Evolutionary conservation across 2,797 vertebrate genomes (phyloP).

Genomic region (Anisognathus igniventris): DNA sequence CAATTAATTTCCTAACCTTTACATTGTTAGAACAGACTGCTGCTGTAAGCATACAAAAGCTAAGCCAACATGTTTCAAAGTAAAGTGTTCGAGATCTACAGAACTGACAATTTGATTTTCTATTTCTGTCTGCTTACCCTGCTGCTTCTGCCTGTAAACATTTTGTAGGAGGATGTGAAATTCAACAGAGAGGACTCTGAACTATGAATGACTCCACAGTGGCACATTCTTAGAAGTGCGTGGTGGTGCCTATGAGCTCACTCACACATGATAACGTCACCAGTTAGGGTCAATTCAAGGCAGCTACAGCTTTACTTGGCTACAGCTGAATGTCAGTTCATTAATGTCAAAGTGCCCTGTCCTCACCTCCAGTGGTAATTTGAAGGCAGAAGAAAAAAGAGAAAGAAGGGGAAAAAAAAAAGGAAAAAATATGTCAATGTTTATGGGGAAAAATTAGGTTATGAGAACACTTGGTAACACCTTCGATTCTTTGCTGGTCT

Average conservation of each 20-base stretch:
- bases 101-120: slow-evolving; percentile 46
- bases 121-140: slow-evolving; percentile 63
- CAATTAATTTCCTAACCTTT: slow-evolving; percentile 29
- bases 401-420: fast-evolving
- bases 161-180: slow-evolving; percentile 55
- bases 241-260: slow-evolving; percentile 43
- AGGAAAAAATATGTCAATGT: not conserved
- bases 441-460: not conserved
- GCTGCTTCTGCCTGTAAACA: slow-evolving; percentile 43
- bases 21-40: not conserved
- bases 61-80: slow-evolving; percentile 1
- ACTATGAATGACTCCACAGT: slow-evolving; percentile 35
- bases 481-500: not conserved
- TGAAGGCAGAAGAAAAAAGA: not conserved
- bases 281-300: not conserved
- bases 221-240: slow-evolving; percentile 28
- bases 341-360: not conserved
- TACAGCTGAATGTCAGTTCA: not conserved
- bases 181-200: slow-evolving; percentile 41
- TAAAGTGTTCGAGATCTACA: not conserved
- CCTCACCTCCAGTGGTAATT: not conserved
- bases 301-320: not conserved
- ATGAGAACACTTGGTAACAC: not conserved
- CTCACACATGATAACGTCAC: slow-evolving; percentile 5
- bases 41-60: slow-evolving; percentile 20